Conservation (phyloP, 2,797 vertebrate species). For the Cirrhinus mrigala region DNA sequence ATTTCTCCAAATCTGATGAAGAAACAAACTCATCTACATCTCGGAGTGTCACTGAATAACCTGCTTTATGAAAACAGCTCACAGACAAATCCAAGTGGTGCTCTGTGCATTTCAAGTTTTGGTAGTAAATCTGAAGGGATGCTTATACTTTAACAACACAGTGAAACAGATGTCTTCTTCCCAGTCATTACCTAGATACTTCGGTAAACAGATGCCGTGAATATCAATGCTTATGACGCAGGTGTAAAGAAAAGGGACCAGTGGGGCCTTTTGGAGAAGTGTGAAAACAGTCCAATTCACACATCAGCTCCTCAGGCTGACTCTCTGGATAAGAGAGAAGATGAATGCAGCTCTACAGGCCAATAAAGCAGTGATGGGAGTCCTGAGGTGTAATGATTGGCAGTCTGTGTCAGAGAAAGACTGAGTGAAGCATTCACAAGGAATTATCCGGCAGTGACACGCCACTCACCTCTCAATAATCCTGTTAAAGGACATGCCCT, state of each 20-base stretch:
- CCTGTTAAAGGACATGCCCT: conserved; percentile 63
- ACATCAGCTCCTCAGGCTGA: background rate
- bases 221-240: background rate
- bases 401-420: conserved; percentile 45
- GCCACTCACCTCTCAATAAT: conserved; percentile 77
- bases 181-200: background rate
- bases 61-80: background rate
- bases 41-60: background rate
- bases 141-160: background rate
- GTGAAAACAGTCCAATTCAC: conserved; percentile 21
- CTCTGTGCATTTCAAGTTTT: background rate
- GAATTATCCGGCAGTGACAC: conserved; percentile 73
- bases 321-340: conserved; percentile 10
- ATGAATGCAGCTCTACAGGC: conserved; percentile 7
- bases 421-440: conserved; percentile 53
- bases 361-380: conserved; percentile 49
- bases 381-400: conserved; percentile 33
- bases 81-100: background rate
- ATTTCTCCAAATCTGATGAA: background rate
- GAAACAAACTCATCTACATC: background rate
- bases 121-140: conserved; percentile 7
- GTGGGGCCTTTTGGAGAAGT: background rate
- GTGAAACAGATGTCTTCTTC: background rate
- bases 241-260: background rate
- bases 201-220: background rate